Evolutionary conservation across 2,113 vertebrate species (phyloP).

Genomic region (Leptodactylus fuscus): DNA sequence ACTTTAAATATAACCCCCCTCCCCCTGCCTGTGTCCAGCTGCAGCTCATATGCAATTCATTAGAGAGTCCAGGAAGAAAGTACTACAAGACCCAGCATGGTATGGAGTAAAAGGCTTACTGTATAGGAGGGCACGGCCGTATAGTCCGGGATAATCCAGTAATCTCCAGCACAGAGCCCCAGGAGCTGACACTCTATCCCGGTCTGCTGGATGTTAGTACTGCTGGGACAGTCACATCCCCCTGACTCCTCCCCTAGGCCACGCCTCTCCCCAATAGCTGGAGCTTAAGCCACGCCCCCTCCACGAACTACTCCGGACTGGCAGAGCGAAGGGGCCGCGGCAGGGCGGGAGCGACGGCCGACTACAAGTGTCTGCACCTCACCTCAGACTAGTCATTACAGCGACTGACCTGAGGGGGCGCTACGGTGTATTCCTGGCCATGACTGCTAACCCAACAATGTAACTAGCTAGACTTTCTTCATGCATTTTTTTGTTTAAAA

Average conservation of each 20-base stretch:
- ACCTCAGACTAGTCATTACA: not conserved
- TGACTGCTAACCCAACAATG: no score
- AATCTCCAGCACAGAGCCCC: not conserved
- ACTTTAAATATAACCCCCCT: not conserved
- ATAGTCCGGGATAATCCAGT: not conserved
- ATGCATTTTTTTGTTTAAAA: no score
- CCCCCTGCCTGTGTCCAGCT: not conserved
- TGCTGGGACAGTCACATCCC: constrained; percentile 13
- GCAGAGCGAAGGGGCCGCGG: not conserved
- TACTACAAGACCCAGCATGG: not conserved
- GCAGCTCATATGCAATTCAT: constrained; percentile 8
- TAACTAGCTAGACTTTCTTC: no score
- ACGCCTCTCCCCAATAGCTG: constrained; percentile 35
- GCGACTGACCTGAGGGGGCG: not conserved
- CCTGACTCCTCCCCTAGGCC: constrained; percentile 47
- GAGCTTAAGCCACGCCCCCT: not conserved
- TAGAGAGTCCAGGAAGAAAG: constrained; percentile 8
- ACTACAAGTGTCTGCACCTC: not conserved
- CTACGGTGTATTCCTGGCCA: no score
- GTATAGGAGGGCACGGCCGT: not conserved
- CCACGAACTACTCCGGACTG: no score
- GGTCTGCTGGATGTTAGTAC: not conserved
- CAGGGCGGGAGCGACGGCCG: constrained; percentile 25
- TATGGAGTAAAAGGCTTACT: not conserved
- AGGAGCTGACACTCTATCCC: constrained; percentile 12